Evolutionary conservation across 2,113 vertebrate genomes (phyloP).

Genomic region (Aptenodytes forsteri): DNA sequence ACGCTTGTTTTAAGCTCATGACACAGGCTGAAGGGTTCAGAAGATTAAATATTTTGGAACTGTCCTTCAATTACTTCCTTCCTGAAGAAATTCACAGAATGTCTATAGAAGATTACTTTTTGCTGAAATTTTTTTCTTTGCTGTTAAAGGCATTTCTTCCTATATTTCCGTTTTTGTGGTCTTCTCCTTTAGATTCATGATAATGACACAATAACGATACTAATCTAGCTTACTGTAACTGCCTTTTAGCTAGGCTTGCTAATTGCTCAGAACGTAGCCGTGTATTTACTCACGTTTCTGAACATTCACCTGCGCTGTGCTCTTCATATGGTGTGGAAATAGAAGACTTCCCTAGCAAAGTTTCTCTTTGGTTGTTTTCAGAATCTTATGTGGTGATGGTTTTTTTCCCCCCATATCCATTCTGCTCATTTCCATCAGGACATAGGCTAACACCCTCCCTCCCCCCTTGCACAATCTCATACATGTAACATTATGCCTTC

Average conservation of each 20-base stretch:
- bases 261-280: not conserved
- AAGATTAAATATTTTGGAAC: not conserved
- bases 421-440: not conserved
- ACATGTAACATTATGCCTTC: not conserved
- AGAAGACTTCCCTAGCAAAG: not conserved
- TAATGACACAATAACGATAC: not conserved
- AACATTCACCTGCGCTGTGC: rapidly evolving
- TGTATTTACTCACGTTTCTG: not conserved
- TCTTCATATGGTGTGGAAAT: not conserved
- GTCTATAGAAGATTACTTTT: not conserved
- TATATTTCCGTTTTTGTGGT: not conserved
- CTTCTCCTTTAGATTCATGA: not conserved
- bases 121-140: not conserved
- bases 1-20: not conserved
- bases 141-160: not conserved
- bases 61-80: not conserved
- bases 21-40: not conserved
- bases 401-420: not conserved
- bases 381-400: not conserved
- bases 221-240: not conserved
- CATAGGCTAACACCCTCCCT: not conserved
- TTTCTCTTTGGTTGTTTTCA: not conserved
- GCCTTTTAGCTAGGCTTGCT: not conserved
- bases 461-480: not conserved
- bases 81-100: not conserved